Percentiles rank a stretch among this genome's conserved stretches.
phyloP scores from a whole-genome alignment of 2,888 invertebrate genomes.

The Strigamia maritima region DNA sequence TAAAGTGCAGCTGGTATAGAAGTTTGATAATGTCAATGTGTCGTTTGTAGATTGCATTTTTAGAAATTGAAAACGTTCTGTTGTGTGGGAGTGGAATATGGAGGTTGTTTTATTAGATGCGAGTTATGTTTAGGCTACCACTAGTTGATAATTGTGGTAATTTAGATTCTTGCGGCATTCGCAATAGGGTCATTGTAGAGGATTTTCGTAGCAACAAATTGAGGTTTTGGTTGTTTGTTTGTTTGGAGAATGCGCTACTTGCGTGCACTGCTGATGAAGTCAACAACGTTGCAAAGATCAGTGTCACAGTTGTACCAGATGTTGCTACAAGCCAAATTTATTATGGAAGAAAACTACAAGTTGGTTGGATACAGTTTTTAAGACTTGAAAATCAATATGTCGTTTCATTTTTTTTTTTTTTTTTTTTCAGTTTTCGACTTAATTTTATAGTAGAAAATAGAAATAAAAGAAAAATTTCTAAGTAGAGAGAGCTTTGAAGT shows the following conservation, averaged over 20 bases:
- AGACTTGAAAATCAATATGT: neutral
- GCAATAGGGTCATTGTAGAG: constrained; percentile 12
- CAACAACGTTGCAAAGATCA: constrained; percentile 18
- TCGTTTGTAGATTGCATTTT: too few species aligned
- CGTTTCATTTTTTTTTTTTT: neutral
- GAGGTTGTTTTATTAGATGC: constrained; percentile 6
- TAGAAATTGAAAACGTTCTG: too few species aligned
- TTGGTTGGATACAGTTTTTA: neutral
- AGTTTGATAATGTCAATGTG: too few species aligned
- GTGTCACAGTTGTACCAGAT: constrained; percentile 28
- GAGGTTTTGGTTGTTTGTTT: constrained; percentile 15
- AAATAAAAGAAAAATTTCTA: neutral
- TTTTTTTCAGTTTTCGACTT: too few species aligned
- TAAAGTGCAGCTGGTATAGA: too few species aligned
- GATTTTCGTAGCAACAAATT: constrained; percentile 19
- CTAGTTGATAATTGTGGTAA: constrained; percentile 28
- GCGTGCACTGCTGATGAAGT: constrained; percentile 8
- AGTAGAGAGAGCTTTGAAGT: neutral
- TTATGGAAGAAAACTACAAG: neutral
- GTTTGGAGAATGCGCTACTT: neutral
- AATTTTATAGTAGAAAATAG: neutral
- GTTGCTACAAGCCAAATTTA: neutral
- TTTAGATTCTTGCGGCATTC: constrained; percentile 25
- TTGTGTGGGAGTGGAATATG: neutral
- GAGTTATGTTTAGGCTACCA: constrained; percentile 23